Base-by-base conservation (phyloP, 2,888 invertebrate species). In the Lutraria lutraria region DNA sequence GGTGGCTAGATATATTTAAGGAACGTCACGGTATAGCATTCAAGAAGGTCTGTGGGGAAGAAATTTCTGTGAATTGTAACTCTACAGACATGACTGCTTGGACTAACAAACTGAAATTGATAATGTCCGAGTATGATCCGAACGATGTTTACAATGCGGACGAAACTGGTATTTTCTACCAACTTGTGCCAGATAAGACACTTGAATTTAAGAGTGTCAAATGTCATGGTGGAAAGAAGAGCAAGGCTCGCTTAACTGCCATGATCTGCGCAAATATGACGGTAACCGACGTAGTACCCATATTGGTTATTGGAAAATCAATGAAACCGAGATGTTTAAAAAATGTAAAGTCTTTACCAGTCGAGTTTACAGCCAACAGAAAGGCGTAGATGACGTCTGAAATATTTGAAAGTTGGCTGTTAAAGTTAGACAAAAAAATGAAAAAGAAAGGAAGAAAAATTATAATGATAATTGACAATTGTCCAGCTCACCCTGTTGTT, bases 331-430 rank as follows among this genome's bases (percentile, higher is more conserved):
- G 43, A 43, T 43, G 43, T 43, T 43, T 43, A 2, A 43, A 43
- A 8, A 43, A 43, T 43, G 43, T 43, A 2, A 43, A 43, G 43
- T 43, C 43, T 43, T 43, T 43, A 8, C 43, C 43, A 43, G 43
- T 43, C 43, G 43, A 8, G 8, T 43, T 4, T 8, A 43, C 4
- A 43, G 43, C 43, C 43, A 93, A 92, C 79, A 90, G 86, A 52
- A 94, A 93, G 81, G 93, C 93, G 0, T 94, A 92, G 92, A 93
- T 94, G 92, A 93, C 90, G 0, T 31, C 79, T 0, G 89, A 87
- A 13, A 81, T 94, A 8, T 93, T 94, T 76, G 89, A 31, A 54
- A 83, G 86, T 12, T 94, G 92, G 93, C 31, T 94, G 0, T 63
- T 80, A 19, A 88, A 90, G 72, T 68, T 94, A 0, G 92, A 94